Evolutionary conservation across 2,113 vertebrate species (phyloP).

Genomic region (Pagrus major): DNA sequence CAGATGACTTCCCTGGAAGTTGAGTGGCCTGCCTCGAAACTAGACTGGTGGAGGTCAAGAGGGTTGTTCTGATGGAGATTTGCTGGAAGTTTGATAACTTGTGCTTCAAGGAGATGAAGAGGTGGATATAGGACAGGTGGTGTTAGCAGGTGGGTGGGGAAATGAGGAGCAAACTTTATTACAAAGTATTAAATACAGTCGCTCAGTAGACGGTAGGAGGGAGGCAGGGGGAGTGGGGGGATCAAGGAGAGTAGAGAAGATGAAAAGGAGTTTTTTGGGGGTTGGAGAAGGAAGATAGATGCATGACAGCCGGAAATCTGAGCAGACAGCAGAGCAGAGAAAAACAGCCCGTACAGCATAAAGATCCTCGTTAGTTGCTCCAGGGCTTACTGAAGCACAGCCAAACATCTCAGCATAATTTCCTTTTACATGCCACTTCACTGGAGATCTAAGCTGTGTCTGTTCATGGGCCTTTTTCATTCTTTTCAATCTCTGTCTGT

Average conservation of each 20-base stretch:
- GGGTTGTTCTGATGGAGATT: not conserved
- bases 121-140: not conserved
- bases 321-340: slow-evolving; percentile 7
- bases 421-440: slow-evolving; percentile 16
- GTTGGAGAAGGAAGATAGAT: not conserved
- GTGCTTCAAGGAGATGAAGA: not conserved
- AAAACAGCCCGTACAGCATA: not conserved
- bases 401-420: slow-evolving; percentile 9
- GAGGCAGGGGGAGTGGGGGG: too few species aligned
- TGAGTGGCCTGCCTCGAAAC: not conserved
- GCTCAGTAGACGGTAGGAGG: not conserved
- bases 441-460: not conserved
- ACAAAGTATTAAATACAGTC: not conserved
- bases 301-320: slow-evolving; percentile 13
- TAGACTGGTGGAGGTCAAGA: not conserved
- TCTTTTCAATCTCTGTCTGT: not conserved
- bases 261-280: not conserved
- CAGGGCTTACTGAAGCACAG: slow-evolving; percentile 17
- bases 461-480: not conserved
- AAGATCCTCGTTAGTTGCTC: not conserved
- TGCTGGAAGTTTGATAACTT: too few species aligned
- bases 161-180: not conserved
- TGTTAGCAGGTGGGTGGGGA: not conserved
- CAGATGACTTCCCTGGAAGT: too few species aligned
- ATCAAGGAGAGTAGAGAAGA: not conserved